Conservation (phyloP, 2,888 invertebrate genomes). For the Phyto melanocephala region DNA sequence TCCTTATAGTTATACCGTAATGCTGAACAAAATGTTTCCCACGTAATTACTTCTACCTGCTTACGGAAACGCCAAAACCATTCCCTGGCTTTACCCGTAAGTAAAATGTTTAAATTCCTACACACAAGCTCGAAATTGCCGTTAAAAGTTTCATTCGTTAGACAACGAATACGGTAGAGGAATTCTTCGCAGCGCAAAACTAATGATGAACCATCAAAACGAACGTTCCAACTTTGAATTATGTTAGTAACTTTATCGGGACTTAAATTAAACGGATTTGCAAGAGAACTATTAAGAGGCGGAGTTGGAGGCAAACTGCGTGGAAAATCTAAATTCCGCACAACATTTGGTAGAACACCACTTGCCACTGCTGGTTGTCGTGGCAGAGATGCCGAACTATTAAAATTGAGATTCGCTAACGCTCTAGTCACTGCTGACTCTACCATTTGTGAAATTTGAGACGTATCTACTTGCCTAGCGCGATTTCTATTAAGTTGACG, state of each 20-base stretch:
- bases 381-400: too few species aligned
- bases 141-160: neutral
- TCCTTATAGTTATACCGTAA: neutral
- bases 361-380: too few species aligned
- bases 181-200: neutral
- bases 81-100: neutral
- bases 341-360: too few species aligned
- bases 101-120: neutral
- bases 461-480: too few species aligned
- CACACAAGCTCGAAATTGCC: neutral
- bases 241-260: neutral
- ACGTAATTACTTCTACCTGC: neutral
- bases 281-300: neutral
- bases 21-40: neutral
- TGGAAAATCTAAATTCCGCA: too few species aligned
- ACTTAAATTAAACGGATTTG: neutral
- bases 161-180: neutral
- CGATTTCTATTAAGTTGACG: too few species aligned
- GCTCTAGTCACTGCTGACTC: too few species aligned
- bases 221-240: constrained; percentile 6
- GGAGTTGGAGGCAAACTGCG: neutral
- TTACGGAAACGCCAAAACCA: neutral
- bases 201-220: neutral
- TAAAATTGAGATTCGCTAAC: too few species aligned
- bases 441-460: too few species aligned